Conservation (phyloP, 2,888 invertebrate species). For the Cephus pulcher region DNA sequence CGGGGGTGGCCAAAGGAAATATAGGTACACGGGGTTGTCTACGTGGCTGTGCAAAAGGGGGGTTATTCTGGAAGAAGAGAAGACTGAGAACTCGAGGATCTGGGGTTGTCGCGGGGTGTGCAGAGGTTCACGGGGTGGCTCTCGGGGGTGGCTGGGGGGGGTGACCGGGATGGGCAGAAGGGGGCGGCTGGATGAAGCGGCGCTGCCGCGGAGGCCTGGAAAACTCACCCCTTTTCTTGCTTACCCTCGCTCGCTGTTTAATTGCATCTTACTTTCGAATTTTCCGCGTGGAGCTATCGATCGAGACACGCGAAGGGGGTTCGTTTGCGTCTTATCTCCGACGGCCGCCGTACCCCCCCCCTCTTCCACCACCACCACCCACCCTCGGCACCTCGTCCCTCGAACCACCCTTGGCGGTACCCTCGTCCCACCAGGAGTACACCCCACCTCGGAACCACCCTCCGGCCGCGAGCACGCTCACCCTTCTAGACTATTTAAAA, state of each 20-base stretch:
- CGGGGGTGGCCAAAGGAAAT: neutral
- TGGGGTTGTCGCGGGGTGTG: constrained; percentile 26
- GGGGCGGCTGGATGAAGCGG: constrained; percentile 25
- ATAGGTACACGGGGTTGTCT: neutral
- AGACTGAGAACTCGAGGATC: constrained; percentile 27
- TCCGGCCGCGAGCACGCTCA: constrained; percentile 31
- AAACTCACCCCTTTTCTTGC: constrained; percentile 67
- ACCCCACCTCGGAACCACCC: constrained; percentile 2
- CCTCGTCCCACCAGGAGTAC: constrained; percentile 20
- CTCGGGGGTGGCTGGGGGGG: constrained; percentile 23
- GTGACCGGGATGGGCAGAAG: constrained; percentile 27
- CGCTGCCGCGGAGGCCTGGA: constrained; percentile 50
- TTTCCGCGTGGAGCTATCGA: constrained; percentile 67
- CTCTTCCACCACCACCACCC: constrained; percentile 3
- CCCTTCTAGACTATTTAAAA: constrained; percentile 64
- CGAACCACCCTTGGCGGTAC: constrained; percentile 25
- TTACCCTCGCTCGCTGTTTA: constrained; percentile 66
- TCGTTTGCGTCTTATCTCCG: constrained; percentile 67
- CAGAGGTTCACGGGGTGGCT: constrained; percentile 27
- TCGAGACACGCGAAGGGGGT: constrained; percentile 62
- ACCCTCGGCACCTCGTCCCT: constrained; percentile 20
- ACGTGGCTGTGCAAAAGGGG: neutral
- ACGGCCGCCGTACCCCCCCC: constrained; percentile 49
- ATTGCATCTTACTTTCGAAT: constrained; percentile 68
- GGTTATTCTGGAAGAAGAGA: constrained; percentile 14